Conservation (phyloP, 2,888 invertebrate species). For the Lepidochitona cinerea region DNA sequence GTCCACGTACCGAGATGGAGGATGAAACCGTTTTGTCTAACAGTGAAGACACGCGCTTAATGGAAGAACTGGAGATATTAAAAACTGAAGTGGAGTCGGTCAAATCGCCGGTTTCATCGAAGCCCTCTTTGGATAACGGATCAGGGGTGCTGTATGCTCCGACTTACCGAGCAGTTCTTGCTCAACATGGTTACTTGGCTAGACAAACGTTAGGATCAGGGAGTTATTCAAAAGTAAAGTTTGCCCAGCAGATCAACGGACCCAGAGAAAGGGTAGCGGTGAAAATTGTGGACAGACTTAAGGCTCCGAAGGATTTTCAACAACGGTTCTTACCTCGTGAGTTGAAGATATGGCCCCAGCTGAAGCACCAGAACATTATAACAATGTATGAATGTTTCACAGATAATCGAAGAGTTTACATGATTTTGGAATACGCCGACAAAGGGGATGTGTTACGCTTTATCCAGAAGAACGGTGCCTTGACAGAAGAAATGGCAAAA, state of each 20-base stretch:
- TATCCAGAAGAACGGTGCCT: slow-evolving; percentile 70
- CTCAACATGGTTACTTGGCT: slow-evolving; percentile 61
- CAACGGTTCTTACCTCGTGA: slow-evolving; percentile 53
- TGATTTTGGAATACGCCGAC: slow-evolving; percentile 70
- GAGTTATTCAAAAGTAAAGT: slow-evolving; percentile 49
- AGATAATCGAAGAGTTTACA: slow-evolving; percentile 58
- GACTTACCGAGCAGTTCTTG: slow-evolving; percentile 65
- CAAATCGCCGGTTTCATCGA: slow-evolving; percentile 42
- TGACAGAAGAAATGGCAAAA: slow-evolving; percentile 64
- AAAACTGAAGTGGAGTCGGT: slow-evolving; percentile 57
- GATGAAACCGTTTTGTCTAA: slow-evolving; percentile 26
- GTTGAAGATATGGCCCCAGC: slow-evolving; percentile 49
- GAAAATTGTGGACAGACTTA: slow-evolving; percentile 43
- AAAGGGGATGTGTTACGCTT: slow-evolving; percentile 71
- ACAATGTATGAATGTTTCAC: slow-evolving; percentile 42
- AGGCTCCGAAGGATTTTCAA: slow-evolving; percentile 54
- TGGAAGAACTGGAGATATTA: slow-evolving; percentile 52
- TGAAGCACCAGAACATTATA: slow-evolving; percentile 48
- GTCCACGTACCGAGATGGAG: slow-evolving; percentile 35
- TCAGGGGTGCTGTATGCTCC: slow-evolving; percentile 55
- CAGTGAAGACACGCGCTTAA: slow-evolving; percentile 12
- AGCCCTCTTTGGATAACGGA: slow-evolving; percentile 26
- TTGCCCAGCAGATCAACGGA: neutral
- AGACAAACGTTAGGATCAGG: slow-evolving; percentile 63
- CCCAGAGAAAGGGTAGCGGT: slow-evolving; percentile 36